Base-by-base conservation (phyloP, 2,888 invertebrate species). In the Colostygia pectinataria region DNA sequence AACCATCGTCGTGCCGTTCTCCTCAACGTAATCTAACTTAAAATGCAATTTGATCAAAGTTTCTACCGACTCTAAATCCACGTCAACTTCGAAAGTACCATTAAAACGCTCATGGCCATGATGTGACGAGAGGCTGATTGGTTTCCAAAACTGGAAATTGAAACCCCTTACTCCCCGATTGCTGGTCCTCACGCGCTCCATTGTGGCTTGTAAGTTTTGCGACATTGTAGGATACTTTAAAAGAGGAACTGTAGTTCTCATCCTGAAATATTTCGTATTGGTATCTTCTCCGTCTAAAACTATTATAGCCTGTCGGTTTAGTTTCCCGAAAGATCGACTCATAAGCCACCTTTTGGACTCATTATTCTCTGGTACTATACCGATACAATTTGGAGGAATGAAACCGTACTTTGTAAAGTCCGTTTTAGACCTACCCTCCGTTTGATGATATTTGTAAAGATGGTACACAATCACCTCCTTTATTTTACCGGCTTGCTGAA, bases 401-500 rank as follows among this genome's bases (percentile, higher is more conserved):
- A 76, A 78, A 0, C 89, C 89, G 55, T 77, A 83, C 57, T 80
- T 85, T 0, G 71, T 37, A 39, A 86, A 88, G 59, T 88, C 86
- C 0, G 82, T 86, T 25, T 47, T 68, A 27, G 71, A 64, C 1
- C 18, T 34, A 3, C 78, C 81, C 0, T 63, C 65, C 4, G 63
- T 45, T 24, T 74, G 72, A 5, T 76, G 80, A 56, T 88, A 81
- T 41, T 79, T 80, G 55, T 74, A 84, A 9, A 89, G 53, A 24
- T 79, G 67, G 40, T 77, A 78, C 10, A 86, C 68, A 2, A 90
- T 48, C 27, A 74, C 70, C 51, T 89, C 85, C 56, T 82, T 84
- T 20, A 90, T 76, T 61, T 80, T 82, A 5, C 80, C 71, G 7
- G 85, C 83, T 20, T 74, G 66, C 1, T 43, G 31, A 1, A 82